These are phyloP conservation scores for Coturnix japonica DNA, from an alignment of 2,113 vertebrate genomes.

Conservation along the genomic window DNA sequence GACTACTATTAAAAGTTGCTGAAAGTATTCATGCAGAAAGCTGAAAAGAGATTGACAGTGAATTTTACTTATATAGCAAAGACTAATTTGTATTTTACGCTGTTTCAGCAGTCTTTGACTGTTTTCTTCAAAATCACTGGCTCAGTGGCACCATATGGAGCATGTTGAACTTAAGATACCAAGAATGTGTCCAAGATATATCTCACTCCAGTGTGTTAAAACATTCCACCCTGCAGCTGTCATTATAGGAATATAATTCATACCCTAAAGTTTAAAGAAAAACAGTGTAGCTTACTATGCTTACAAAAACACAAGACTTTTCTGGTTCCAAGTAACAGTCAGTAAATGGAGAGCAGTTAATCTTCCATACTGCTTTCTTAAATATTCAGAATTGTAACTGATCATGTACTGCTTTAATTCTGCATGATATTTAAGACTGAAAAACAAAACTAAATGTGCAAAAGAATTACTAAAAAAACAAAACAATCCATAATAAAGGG, in stretches of 20 bases:
- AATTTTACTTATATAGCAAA: constrained; percentile 63
- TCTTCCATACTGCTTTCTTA: constrained; percentile 28
- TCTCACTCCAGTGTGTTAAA: constrained; percentile 79
- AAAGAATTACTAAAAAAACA: not conserved
- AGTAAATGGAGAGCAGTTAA: constrained; percentile 53
- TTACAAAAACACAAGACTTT: constrained; percentile 68
- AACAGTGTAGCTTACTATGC: constrained; percentile 67
- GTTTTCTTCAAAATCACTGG: constrained; percentile 77
- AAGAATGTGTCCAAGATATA: constrained; percentile 77
- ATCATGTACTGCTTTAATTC: constrained; percentile 19
- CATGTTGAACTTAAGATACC: constrained; percentile 77
- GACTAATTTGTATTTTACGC: constrained; percentile 72
- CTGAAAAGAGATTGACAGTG: constrained; percentile 68
- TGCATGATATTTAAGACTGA: not conserved
- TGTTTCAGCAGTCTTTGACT: constrained; percentile 73
- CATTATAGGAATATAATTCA: constrained; percentile 78
- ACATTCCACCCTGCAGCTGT: constrained; percentile 78
- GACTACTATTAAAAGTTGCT: constrained; percentile 47
- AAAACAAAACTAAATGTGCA: not conserved
- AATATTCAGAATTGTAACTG: constrained; percentile 35
- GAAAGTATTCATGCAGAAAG: constrained; percentile 52
- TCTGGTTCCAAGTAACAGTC: constrained; percentile 62
- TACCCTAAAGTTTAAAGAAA: constrained; percentile 74
- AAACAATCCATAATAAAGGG: not conserved
- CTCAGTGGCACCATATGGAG: constrained; percentile 77